phyloP scores from a whole-genome alignment of 2,888 invertebrate species.

The Hypomecis atomaria region DNA sequence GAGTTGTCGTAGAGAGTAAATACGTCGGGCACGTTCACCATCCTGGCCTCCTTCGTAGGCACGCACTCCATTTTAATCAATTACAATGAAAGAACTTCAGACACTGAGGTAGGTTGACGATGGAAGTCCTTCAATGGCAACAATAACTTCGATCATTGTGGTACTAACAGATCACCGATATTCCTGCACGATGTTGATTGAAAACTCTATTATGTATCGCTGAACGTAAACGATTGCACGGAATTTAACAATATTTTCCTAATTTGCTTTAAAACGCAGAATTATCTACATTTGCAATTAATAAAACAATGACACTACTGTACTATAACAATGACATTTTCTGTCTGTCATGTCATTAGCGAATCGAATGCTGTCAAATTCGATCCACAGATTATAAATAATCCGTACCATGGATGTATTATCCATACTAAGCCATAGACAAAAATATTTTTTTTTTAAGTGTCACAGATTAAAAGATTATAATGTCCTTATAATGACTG shows the following conservation, averaged over 20 bases:
- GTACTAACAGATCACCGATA: background rate
- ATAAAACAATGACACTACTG: slow-evolving; percentile 1
- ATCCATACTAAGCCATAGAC: too few relatives aligned
- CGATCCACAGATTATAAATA: too few relatives aligned
- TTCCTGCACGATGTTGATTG: background rate
- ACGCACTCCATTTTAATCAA: slow-evolving; percentile 15
- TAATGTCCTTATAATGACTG: too few relatives aligned
- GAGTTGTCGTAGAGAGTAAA: slow-evolving; percentile 63
- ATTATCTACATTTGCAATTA: background rate
- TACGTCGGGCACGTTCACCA: slow-evolving; percentile 59
- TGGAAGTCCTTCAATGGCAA: background rate
- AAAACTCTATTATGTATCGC: background rate
- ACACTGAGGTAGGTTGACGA: slow-evolving; percentile 9
- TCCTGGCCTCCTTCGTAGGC: slow-evolving; percentile 47
- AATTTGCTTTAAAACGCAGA: slow-evolving; percentile 10
- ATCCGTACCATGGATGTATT: too few relatives aligned
- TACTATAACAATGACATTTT: background rate
- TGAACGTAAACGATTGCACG: slow-evolving; percentile 24
- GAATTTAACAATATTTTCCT: slow-evolving; percentile 22
- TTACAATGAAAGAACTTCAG: slow-evolving; percentile 17
- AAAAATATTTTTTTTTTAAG: too few relatives aligned
- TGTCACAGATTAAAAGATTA: too few relatives aligned
- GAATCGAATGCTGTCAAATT: too few relatives aligned
- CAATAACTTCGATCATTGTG: slow-evolving; percentile 10
- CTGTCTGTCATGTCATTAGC: too few relatives aligned